Evolutionary conservation across 2,888 invertebrate genomes (phyloP).

Genomic region (Drosophila pegasa): DNA sequence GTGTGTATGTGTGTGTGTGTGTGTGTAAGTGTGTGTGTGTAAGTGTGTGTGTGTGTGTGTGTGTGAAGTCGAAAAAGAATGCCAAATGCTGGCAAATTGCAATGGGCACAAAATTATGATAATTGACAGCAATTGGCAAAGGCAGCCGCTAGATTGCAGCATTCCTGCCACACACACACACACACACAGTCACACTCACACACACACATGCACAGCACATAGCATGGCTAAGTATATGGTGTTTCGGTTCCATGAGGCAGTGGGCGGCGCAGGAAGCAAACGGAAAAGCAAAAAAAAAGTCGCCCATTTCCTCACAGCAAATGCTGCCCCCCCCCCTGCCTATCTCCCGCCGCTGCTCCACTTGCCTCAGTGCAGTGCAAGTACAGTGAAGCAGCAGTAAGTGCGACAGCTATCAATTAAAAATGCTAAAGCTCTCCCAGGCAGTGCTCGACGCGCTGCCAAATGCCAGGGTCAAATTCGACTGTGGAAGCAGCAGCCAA

Average conservation of each 20-base stretch:
- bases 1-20: constrained; percentile 24
- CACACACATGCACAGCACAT: not conserved
- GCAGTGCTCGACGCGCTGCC: constrained; percentile 4
- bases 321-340: not conserved
- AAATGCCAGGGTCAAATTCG: constrained; percentile 49
- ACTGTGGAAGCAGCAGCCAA: not conserved
- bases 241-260: constrained; percentile 29
- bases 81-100: constrained; percentile 60
- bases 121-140: constrained; percentile 59
- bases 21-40: constrained; percentile 4
- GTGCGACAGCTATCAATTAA: constrained; percentile 7
- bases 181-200: not conserved
- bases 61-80: constrained; percentile 39
- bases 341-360: no score
- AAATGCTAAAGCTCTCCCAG: not conserved
- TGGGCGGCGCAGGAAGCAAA: constrained; percentile 53
- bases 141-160: constrained; percentile 45
- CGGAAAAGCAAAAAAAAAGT: not conserved
- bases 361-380: not conserved
- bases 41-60: constrained; percentile 16
- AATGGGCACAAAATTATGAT: constrained; percentile 58
- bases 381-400: not conserved
- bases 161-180: constrained; percentile 23
- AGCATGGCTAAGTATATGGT: constrained; percentile 27
- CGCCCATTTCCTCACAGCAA: constrained; percentile 30